Base-by-base conservation (phyloP, 2,113 vertebrate species). In the Tapirus terrestris region DNA sequence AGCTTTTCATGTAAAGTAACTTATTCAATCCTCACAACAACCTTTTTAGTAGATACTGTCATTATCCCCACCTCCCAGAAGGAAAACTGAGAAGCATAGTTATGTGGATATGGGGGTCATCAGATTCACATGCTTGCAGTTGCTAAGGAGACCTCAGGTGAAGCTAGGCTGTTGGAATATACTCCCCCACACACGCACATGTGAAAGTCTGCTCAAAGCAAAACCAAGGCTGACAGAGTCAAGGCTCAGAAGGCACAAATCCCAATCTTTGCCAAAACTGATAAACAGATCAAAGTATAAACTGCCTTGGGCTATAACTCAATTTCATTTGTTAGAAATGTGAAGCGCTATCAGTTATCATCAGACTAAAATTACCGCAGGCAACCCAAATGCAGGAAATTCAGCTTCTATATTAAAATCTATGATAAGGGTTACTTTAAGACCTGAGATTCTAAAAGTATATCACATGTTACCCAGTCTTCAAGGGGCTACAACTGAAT, bases 361-460 rank as follows among this genome's bases (percentile, higher is more conserved):
- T 90, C 33, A 94, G 58, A 43, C 76, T 87, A 79, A 95, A 92
- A 89, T 94, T 51, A 65, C 36, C 31, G 8, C 23, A 82, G 60
- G 76, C 61, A 97, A 61, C 5, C n/a, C 95, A 96, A 91, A 90
- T 72, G 33, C 8, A 81, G 60, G 39, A 87, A 76, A 75, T 58
- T 56, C 31, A 53, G 25, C 18, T 63, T 95, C 58, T 94, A 9
- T 53, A 79, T 91, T 93, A 97, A 95, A 61, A 97, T 94, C 73
- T 94, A 77, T 60, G 48, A 89, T 72, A 21, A 83, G 7, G 48
- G 43, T 18, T 97, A 92, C 95, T 73, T 96, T 92, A 80, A 84
- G 39, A 63, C 27, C 8, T 1, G 11, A 95, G 36, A 89, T 89
- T 95, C 77, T 87, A 53, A 83, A 97, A 94, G 48, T 65, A 1